Base-by-base conservation (phyloP, 2,797 vertebrate genomes). In the Amphiprion clarkii region DNA sequence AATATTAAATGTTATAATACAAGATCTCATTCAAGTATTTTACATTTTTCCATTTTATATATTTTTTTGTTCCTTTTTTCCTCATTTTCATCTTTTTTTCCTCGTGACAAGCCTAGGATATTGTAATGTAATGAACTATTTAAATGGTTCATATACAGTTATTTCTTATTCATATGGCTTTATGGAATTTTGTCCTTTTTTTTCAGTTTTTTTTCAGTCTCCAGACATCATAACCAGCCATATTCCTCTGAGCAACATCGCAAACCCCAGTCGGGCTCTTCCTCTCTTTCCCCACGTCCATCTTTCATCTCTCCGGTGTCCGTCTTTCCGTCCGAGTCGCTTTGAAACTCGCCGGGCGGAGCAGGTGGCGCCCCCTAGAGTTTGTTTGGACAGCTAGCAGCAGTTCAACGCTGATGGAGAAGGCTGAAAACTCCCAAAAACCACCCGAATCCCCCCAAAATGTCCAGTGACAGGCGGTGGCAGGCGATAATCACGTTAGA, bases 1-100 rank as follows among this genome's bases (percentile, higher is more conserved):
- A 99, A 98, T 98, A 98, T 97, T 98, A 97, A 98, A 97, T 97
- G 96, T 97, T 99, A 98, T 98, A 95, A 97, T 98, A 99, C 97
- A 99, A 96, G 96, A 96, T 97, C 93, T 97, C 96, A 97, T 98
- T 98, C 97, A 99, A 98, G 97, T 98, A 98, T 98, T 97, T 98
- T 98, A 98, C 97, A 98, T 96, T 96, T 96, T 96, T 94, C 92
- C 86, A 71, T 94, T 94, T 94, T 94, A 92, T 93, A 94, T 90
- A 91, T 94, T 93, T 94, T 94, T 95, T 95, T 93, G 78, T 92
- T 93, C 79, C 71, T 87, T 94, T 93, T 94, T 90, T 89, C 74
- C 85, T 86, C 2, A 0, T 87, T 91, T 94, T 91, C 78, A 87
- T 90, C 91, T 95, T 95, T 95, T 96, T 96, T 96, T 94, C 95